phyloP scores from a whole-genome alignment of 2,113 vertebrate species.

The Nothobranchius kuhntae region DNA sequence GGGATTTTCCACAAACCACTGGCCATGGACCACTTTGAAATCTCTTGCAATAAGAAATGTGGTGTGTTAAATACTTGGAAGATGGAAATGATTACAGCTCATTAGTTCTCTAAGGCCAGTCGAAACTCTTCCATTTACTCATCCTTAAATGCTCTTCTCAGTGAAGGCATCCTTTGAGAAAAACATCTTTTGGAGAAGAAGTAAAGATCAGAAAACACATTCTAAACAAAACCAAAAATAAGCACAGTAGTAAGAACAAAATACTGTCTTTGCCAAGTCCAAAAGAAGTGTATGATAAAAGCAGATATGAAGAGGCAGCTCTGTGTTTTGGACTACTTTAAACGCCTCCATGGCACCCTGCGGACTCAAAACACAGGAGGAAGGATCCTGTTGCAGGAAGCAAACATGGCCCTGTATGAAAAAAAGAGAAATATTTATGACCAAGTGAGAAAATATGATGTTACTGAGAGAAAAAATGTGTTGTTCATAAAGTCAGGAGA shows the following conservation, averaged over 20 bases:
- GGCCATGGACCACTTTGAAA: constrained; percentile 19
- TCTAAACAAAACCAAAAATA: too few species aligned
- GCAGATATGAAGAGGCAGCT: constrained; percentile 29
- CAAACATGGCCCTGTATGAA: too few species aligned
- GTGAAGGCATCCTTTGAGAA: constrained; percentile 27
- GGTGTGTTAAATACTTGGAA: constrained; percentile 18
- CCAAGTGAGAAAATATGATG: not conserved
- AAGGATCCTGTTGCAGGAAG: not conserved
- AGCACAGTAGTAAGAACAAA: too few species aligned
- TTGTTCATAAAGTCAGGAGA: constrained; percentile 53
- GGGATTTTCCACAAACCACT: constrained; percentile 22
- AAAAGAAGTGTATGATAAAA: constrained; percentile 1
- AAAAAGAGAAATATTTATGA: too few species aligned
- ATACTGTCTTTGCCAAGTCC: not conserved
- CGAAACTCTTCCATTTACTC: constrained; percentile 33
- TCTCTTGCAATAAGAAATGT: constrained; percentile 9
- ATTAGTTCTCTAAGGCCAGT: constrained; percentile 32
- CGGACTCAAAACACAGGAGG: constrained; percentile 29
- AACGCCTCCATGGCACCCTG: constrained; percentile 34
- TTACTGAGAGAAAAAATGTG: not conserved
- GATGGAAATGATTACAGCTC: constrained; percentile 44
- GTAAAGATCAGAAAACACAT: not conserved
- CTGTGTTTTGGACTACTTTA: constrained; percentile 13
- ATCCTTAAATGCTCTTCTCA: constrained; percentile 6
- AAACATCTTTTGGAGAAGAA: constrained; percentile 38